Evolutionary conservation across 2,888 invertebrate species (phyloP), one percentile per base, ranked within the genome.

Genomic region (Plutella xylostella): DNA sequence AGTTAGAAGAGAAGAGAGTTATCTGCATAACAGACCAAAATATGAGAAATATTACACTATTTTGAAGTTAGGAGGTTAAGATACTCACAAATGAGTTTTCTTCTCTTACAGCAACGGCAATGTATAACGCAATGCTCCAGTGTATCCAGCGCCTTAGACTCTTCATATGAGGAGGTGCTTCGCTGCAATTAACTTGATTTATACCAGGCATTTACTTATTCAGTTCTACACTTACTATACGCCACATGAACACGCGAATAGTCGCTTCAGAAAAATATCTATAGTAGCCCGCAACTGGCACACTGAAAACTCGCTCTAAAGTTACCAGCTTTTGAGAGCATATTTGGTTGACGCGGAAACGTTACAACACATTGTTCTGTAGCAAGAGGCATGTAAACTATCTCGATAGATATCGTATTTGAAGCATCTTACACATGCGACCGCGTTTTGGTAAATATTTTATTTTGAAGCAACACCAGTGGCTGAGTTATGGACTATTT

Each of bases 101-200:
- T n/a, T n/a, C n/a, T n/a, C n/a, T n/a, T n/a, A n/a, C n/a, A n/a
- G n/a, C n/a, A n/a, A n/a, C n/a, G n/a, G n/a, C n/a, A n/a, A n/a
- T n/a, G n/a, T n/a, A n/a, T n/a, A n/a, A n/a, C n/a, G n/a, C n/a
- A n/a, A n/a, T n/a, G n/a, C n/a, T n/a, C n/a, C n/a, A n/a, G n/a
- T n/a, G n/a, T n/a, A n/a, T n/a, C n/a, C n/a, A n/a, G n/a, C n/a
- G n/a, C n/a, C n/a, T n/a, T n/a, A n/a, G n/a, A n/a, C n/a, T n/a
- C 35, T 64, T 72, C 73, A 77, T 73, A 78, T 70, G 59, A 75
- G 77, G 76, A 78, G 79, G 78, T 76, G 73, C 77, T 68, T 65
- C 61, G 58, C 63, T 63, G 79, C 83, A 85, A 84, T 85, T 83
- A 83, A 79, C 84, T 79, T 85, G 85, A 85, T 85, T 83, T 85